phyloP scores from a whole-genome alignment of 2,113 vertebrate genomes.

The Butastur rufipennis region DNA sequence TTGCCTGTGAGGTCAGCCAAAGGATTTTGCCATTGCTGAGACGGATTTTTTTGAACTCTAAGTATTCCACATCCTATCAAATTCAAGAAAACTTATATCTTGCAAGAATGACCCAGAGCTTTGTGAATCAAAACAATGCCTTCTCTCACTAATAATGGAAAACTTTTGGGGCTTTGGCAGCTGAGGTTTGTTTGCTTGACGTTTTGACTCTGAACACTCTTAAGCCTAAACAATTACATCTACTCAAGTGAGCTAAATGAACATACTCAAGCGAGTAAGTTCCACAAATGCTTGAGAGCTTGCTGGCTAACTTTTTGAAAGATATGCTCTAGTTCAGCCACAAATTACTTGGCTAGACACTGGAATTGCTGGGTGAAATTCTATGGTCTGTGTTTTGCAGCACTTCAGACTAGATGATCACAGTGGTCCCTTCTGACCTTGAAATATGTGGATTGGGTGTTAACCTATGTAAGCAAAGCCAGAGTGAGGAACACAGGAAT shows the following conservation, averaged over 20 bases:
- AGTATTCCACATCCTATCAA: too few relatives aligned
- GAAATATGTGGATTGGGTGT: slow-evolving; percentile 16
- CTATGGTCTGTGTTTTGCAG: not conserved
- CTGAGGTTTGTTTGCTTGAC: not conserved
- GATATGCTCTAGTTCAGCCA: slow-evolving; percentile 16
- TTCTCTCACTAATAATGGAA: not conserved
- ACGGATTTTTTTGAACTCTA: too few relatives aligned
- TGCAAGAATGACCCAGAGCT: not conserved
- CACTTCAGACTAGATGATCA: not conserved
- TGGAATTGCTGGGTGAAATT: slow-evolving; percentile 35
- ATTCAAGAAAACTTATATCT: not conserved
- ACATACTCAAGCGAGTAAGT: not conserved
- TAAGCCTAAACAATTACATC: not conserved
- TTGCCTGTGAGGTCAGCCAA: slow-evolving; percentile 30
- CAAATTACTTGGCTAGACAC: slow-evolving; percentile 54
- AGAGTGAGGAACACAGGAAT: not conserved
- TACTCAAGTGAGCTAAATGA: not conserved
- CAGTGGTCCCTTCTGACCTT: not conserved
- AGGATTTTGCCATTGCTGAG: not conserved
- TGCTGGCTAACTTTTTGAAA: not conserved
- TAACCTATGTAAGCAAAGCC: not conserved
- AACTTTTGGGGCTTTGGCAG: not conserved
- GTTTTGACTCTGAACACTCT: not conserved
- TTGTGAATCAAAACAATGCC: not conserved
- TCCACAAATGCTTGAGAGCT: not conserved